Conservation (phyloP, 2,113 vertebrate genomes). For the Pachyramphus minor region DNA sequence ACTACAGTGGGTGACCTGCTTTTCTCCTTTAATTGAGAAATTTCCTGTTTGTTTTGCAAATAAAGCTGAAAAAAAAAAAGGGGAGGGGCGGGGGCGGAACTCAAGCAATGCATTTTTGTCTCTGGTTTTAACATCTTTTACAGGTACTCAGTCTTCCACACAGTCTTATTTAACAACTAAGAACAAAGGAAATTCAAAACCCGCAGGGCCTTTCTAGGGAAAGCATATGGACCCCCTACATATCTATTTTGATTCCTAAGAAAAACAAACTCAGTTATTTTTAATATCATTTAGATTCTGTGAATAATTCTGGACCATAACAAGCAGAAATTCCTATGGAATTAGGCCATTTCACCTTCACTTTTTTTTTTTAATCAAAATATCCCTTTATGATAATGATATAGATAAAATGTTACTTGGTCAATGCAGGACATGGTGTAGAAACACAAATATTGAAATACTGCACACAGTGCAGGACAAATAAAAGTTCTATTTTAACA, state of each 20-base stretch:
- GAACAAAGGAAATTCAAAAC: background rate
- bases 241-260: background rate
- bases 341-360: background rate
- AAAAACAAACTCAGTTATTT: background rate
- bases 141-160: background rate
- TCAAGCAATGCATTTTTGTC: background rate
- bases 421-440: background rate
- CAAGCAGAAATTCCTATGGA: background rate
- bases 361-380: background rate
- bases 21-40: background rate
- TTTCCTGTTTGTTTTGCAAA: background rate
- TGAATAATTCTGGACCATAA: background rate
- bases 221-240: background rate
- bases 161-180: background rate
- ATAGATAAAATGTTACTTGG: background rate
- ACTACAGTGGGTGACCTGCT: background rate
- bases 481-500: background rate
- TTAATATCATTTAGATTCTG: background rate
- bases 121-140: background rate
- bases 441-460: background rate
- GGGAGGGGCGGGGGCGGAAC: accelerated
- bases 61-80: background rate
- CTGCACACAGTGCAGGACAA: background rate
- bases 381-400: background rate
- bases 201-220: background rate